Evolutionary conservation across 37 sponge, comb jelly and placozoan genomes (phyloP), one percentile per base, ranked within the genome.

Genomic region (Tethya wilhelma): DNA sequence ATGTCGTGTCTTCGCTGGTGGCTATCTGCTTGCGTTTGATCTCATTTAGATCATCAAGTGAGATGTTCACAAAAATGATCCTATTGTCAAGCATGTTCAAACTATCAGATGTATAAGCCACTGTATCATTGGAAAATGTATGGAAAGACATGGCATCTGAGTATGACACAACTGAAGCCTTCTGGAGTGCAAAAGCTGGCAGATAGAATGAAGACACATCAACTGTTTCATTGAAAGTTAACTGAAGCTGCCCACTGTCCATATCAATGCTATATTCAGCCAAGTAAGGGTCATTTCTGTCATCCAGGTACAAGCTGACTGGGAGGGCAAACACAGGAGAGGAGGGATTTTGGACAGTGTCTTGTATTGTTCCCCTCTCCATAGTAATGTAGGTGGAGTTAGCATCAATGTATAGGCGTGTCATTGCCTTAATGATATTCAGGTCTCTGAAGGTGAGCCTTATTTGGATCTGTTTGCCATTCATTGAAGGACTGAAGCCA

Each of bases 161-260:
- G 12, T 90, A 73, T 67, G 73, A 76, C 11, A 96, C 88, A 40
- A 84, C 81, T n/a, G 87, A 87, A 28, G 87, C 71, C 7, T 37
- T 44, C 64, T 96, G 96, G 32, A 96, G 73, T 5, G 65, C 75
- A 25, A 96, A 89, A 19, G 43, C 26, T 26, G 84, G 56, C 19
- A 93, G 67, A 56, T 77, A 25, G 33, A 96, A 75, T 14, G 82
- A 69, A 26, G 91, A 89, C 8, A 96, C 89, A 80, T 93, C 91
- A 32, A 96, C 88, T 14, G 91, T 96, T 53, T 96, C 96, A 34
- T 81, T 84, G 79, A 96, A 96, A 9, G 93, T 92, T 17, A 96
- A 55, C 37, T 71, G 74, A 44, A 96, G 63, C 33, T 71, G 53
- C 0, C 93, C 96, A 19, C 19, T 66, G 74, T 96, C 79, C 93